Conservation (phyloP, 2,888 invertebrate species). For the Oxycera nigricornis region DNA sequence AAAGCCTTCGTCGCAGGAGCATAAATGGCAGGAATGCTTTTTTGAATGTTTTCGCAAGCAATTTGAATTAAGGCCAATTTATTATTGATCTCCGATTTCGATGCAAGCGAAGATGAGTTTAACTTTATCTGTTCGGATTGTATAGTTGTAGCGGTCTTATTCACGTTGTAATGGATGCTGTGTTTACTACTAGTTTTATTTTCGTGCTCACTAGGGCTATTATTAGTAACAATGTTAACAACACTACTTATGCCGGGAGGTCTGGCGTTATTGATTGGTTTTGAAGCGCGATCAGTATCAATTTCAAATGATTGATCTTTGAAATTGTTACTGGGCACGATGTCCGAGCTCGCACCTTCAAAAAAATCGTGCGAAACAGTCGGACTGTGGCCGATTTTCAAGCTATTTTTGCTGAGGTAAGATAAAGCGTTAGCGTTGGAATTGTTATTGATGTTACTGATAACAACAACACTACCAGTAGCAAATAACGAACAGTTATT, state of each 20-base stretch:
- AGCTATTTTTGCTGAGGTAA: slow-evolving; percentile 28
- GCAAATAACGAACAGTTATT: slow-evolving; percentile 29
- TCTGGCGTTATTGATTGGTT: slow-evolving; percentile 22
- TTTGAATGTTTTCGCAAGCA: slow-evolving; percentile 25
- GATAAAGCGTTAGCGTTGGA: slow-evolving; percentile 28
- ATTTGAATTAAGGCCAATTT: slow-evolving; percentile 29
- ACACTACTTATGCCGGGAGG: slow-evolving; percentile 28
- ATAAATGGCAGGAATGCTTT: slow-evolving; percentile 21
- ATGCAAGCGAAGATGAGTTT: slow-evolving; percentile 23
- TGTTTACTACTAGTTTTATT: slow-evolving; percentile 42
- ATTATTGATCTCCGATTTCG: slow-evolving; percentile 27
- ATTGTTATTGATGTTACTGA: slow-evolving; percentile 41
- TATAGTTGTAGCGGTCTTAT: slow-evolving; percentile 40
- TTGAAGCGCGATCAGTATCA: slow-evolving; percentile 38
- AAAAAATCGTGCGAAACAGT: slow-evolving; percentile 24
- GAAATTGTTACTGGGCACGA: not conserved
- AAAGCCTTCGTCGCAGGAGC: slow-evolving; percentile 17
- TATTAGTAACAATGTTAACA: slow-evolving; percentile 40
- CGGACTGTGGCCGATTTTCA: slow-evolving; percentile 37
- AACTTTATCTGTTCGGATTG: slow-evolving; percentile 31
- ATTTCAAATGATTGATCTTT: slow-evolving; percentile 10
- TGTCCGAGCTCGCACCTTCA: not conserved
- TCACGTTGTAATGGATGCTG: slow-evolving; percentile 35
- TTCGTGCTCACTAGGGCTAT: slow-evolving; percentile 43
- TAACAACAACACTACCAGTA: slow-evolving; percentile 46